Base-by-base conservation (phyloP, 2,797 vertebrate species). In the Chanos chanos region DNA sequence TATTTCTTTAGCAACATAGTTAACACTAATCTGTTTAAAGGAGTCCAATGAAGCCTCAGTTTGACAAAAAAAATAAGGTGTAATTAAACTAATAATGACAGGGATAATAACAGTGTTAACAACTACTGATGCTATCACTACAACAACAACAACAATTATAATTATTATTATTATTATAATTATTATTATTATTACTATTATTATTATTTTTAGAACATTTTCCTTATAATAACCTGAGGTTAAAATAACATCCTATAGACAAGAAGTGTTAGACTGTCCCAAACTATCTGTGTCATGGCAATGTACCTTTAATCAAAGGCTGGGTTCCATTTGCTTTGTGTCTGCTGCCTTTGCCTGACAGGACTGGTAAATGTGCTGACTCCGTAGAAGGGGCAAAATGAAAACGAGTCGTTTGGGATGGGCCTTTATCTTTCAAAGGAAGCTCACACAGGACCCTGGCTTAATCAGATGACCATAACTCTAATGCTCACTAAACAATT, bases 311-410 rank as follows among this genome's bases (percentile, higher is more conserved):
- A 6, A 2, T 4, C 31, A 24, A 7, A 16, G 4, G 13, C 7
- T 7, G 4, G 13, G 24, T 28, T 15, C 43, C n/a, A 24, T 31
- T 41, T 16, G 48, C 52, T 45, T 56, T 48, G 43, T 21, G 30
- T 39, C 66, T 49, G 66, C 50, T 72, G 50, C 45, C 56, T 76
- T 68, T 57, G 43, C 79, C 61, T 44, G 37, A 10, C 22, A 33
- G 53, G 39, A 27, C 40, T 15, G 49, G 36, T 51, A 51, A 55
- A 68, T 55, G 54, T 64, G 68, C 68, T 67, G 66, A 67, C 50
- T 51, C 28, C 28, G 55, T 15, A 21, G 36, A 57, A 60, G 1
- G 24, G 25, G 58, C 18, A 51, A 33, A 49, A 37, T 45, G 24
- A 58, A 66, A 48, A 64, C 15, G 12, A 40, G 28, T 37, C 22